phyloP scores from a whole-genome alignment of 2,888 invertebrate species.

The Hypolimnas misippus region DNA sequence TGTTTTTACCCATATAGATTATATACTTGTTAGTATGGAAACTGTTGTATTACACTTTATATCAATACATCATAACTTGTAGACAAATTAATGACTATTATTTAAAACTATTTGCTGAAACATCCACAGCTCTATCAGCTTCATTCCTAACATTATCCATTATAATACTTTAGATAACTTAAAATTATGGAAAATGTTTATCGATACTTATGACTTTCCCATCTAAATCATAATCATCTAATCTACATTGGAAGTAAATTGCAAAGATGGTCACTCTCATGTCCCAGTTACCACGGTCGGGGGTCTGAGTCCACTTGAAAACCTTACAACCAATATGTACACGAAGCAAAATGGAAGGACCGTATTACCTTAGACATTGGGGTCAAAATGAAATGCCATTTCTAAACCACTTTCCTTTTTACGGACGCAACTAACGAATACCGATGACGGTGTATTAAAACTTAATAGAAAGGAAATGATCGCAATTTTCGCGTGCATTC shows the following conservation, averaged over 20 bases:
- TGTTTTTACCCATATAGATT: too few species aligned
- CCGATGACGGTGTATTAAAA: slow-evolving; percentile 36
- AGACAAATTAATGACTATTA: too few species aligned
- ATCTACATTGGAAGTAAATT: slow-evolving; percentile 39
- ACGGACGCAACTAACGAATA: slow-evolving; percentile 39
- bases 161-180: not conserved
- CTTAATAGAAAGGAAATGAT: slow-evolving; percentile 29
- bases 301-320: slow-evolving; percentile 19
- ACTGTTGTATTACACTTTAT: too few species aligned
- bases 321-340: slow-evolving; percentile 17
- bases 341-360: slow-evolving; percentile 14
- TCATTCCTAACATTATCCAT: not conserved
- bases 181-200: slow-evolving; percentile 21
- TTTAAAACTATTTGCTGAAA: not conserved
- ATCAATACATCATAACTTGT: too few species aligned
- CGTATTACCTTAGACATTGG: slow-evolving; percentile 23
- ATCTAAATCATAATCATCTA: slow-evolving; percentile 38
- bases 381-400: slow-evolving; percentile 19
- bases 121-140: too few species aligned
- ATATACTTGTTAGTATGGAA: too few species aligned
- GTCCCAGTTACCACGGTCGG: slow-evolving; percentile 43
- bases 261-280: slow-evolving; percentile 41
- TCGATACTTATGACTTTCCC: slow-evolving; percentile 32
- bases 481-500: slow-evolving; percentile 30
- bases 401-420: slow-evolving; percentile 33